A percentile compares a stretch with the other conserved stretches of the same genome.
phyloP scores from a whole-genome alignment of 2,797 vertebrate species.

The Myotis daubentonii region DNA sequence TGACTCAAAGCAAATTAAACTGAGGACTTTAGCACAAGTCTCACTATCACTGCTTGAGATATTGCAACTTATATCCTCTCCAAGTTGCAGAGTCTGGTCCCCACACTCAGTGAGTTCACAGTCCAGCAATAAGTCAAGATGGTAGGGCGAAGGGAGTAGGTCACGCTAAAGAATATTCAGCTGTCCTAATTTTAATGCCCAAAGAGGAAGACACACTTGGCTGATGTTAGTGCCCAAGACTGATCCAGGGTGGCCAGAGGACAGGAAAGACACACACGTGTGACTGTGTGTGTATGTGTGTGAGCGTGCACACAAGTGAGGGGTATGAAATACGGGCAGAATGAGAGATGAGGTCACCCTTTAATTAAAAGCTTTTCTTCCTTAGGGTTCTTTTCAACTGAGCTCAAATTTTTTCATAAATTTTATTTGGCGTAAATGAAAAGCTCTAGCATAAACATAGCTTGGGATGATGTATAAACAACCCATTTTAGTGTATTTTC shows the following conservation, averaged over 20 bases:
- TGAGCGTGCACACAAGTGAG: background rate
- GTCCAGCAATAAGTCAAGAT: slow-evolving; percentile 31
- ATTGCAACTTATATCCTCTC: background rate
- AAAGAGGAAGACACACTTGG: background rate
- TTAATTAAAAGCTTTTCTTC: slow-evolving; percentile 48
- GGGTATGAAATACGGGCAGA: background rate
- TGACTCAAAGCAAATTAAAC: slow-evolving; percentile 55
- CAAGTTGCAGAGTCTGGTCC: background rate
- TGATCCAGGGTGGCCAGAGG: background rate
- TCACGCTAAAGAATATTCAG: background rate
- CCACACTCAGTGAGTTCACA: slow-evolving; percentile 21
- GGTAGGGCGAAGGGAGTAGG: background rate
- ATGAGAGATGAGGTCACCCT: slow-evolving; percentile 19
- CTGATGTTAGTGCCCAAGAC: background rate
- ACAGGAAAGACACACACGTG: background rate
- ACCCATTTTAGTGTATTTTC: background rate
- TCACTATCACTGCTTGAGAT: slow-evolving; percentile 28
- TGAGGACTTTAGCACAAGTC: slow-evolving; percentile 8
- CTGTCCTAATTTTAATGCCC: background rate
- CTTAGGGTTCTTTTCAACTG: background rate
- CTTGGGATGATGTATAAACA: slow-evolving; percentile 10
- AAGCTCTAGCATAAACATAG: background rate
- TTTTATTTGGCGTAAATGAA: slow-evolving; percentile 39
- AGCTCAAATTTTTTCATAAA: slow-evolving; percentile 38
- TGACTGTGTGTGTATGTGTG: background rate